Evolutionary conservation across 2,888 invertebrate genomes (phyloP).

Genomic region (Tuberolachnus salignus): DNA sequence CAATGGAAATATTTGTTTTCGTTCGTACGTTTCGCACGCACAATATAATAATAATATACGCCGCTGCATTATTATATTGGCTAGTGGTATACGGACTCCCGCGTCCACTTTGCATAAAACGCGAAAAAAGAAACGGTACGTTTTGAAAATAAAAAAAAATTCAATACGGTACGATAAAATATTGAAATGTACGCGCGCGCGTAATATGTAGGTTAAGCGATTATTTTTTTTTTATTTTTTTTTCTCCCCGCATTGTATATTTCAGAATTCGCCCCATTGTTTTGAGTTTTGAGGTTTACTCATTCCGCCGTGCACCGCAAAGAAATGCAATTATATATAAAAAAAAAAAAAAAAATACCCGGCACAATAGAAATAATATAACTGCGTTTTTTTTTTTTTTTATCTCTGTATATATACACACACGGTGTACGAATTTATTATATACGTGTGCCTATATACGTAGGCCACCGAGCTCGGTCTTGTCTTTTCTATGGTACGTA

Average conservation of each 20-base stretch:
- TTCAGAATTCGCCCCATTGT: slow-evolving; percentile 31
- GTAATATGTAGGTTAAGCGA: slow-evolving; percentile 35
- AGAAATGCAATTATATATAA: slow-evolving; percentile 31
- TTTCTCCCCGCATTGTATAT: too few species aligned
- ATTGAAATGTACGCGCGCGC: slow-evolving; percentile 9
- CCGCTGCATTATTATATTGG: background rate
- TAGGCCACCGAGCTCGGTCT: background rate
- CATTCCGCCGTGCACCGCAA: background rate
- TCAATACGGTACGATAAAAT: slow-evolving; percentile 10
- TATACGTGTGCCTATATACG: background rate
- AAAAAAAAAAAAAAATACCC: too few species aligned
- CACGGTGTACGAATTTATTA: too few species aligned
- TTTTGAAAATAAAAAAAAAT: slow-evolving; percentile 18
- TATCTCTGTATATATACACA: background rate
- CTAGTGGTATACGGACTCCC: too few species aligned
- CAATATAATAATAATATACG: background rate
- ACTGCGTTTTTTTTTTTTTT: slow-evolving; percentile 17
- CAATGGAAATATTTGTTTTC: background rate
- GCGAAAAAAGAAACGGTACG: background rate
- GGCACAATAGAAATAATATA: background rate
- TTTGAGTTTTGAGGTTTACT: slow-evolving; percentile 28
- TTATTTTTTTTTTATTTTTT: slow-evolving; percentile 13
- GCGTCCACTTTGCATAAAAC: background rate
- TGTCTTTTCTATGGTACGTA: background rate
- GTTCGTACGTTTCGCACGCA: background rate